Conservation (phyloP, 2,888 invertebrate genomes). For the Mamestra brassicae region DNA sequence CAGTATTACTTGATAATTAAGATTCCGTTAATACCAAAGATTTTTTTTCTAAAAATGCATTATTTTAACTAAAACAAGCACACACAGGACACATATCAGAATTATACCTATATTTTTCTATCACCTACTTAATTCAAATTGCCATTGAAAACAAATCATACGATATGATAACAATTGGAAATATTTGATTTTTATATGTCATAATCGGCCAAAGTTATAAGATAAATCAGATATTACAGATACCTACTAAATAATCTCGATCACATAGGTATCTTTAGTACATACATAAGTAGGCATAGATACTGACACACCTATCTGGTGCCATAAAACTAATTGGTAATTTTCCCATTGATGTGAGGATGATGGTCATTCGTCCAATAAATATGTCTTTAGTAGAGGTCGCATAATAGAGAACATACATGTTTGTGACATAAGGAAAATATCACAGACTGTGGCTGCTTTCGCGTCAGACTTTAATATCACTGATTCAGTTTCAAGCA, state of each 20-base stretch:
- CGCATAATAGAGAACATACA: background rate
- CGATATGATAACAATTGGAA: conserved; percentile 21
- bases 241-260: conserved; percentile 2
- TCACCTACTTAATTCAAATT: conserved; percentile 3
- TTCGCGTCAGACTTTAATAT: too few species aligned
- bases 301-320: background rate
- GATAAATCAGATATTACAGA: conserved; percentile 12
- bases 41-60: background rate
- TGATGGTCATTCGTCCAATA: conserved; percentile 7
- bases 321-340: conserved; percentile 21
- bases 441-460: background rate
- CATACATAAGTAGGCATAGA: background rate
- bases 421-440: background rate
- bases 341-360: background rate
- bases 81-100: too few species aligned
- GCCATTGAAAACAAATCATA: conserved; percentile 3
- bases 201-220: conserved; percentile 13
- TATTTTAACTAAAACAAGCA: background rate
- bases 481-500: background rate
- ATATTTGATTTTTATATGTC: conserved; percentile 31
- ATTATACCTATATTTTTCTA: conserved; percentile 8
- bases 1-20: background rate
- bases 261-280: conserved; percentile 4
- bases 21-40: background rate
- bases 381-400: background rate